These are phyloP conservation scores for Taurulus bubalis DNA, from an alignment of 2,113 vertebrate genomes.

Conservation along the genomic window DNA sequence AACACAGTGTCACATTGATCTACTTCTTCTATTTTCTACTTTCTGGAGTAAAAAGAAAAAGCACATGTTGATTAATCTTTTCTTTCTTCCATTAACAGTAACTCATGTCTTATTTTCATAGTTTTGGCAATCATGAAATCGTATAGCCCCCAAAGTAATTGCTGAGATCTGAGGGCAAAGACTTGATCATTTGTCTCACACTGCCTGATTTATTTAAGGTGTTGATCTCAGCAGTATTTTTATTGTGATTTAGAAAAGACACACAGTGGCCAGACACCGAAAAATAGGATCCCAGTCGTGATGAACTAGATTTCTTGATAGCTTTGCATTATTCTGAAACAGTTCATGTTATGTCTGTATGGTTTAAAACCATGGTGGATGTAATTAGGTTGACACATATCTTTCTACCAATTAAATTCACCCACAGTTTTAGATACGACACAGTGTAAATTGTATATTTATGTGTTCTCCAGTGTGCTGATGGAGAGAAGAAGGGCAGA, in stretches of 20 bases:
- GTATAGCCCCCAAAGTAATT: not conserved
- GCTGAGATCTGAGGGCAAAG: not conserved
- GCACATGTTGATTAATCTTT: not conserved
- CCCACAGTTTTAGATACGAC: not conserved
- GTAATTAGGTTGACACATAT: too few species aligned
- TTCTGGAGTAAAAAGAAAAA: not conserved
- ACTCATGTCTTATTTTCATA: not conserved
- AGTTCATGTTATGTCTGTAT: not conserved
- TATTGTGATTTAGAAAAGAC: not conserved
- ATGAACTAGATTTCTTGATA: not conserved
- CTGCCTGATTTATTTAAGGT: not conserved
- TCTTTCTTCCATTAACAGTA: not conserved
- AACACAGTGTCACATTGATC: not conserved
- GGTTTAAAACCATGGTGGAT: not conserved
- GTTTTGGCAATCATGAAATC: not conserved
- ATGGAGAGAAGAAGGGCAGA: slow-evolving; percentile 74
- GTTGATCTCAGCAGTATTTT: too few species aligned
- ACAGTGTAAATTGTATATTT: not conserved
- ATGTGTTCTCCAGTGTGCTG: slow-evolving; percentile 64
- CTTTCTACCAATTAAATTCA: not conserved
- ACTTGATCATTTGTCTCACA: not conserved
- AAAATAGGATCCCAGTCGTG: not conserved
- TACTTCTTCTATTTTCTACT: not conserved
- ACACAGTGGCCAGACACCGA: not conserved
- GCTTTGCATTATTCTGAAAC: not conserved